Conservation (phyloP, 2,797 vertebrate species). For the Cossypha heuglini region DNA sequence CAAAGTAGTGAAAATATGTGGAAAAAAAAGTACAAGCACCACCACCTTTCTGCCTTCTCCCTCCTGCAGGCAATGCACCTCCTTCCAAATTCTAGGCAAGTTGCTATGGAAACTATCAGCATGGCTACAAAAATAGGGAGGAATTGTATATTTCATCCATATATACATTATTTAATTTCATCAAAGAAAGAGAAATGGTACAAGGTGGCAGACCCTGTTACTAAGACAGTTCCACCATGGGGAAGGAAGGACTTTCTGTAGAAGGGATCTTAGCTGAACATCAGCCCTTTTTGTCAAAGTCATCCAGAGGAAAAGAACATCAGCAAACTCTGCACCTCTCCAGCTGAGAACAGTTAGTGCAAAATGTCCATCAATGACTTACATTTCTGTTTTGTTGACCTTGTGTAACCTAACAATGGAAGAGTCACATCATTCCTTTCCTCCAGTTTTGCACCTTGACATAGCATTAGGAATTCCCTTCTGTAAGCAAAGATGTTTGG, state of each 20-base stretch:
- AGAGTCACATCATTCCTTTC: neutral
- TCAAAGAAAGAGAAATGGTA: neutral
- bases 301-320: neutral
- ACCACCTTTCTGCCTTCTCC: neutral
- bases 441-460: neutral
- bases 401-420: neutral
- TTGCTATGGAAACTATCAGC: slow-evolving; percentile 31
- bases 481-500: neutral
- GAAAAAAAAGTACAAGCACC: neutral
- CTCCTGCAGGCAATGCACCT: neutral
- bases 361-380: neutral
- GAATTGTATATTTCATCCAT: neutral
- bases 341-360: neutral
- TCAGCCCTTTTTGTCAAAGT: neutral
- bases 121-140: neutral
- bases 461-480: neutral
- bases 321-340: neutral
- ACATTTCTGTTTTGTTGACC: neutral
- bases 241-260: neutral
- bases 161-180: neutral
- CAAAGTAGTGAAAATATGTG: neutral
- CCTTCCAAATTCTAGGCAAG: neutral
- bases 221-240: neutral
- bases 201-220: neutral
- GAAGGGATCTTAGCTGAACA: neutral